Evolutionary conservation across 2,113 vertebrate species (phyloP).

Genomic region (Erythrocercus mccallii): DNA sequence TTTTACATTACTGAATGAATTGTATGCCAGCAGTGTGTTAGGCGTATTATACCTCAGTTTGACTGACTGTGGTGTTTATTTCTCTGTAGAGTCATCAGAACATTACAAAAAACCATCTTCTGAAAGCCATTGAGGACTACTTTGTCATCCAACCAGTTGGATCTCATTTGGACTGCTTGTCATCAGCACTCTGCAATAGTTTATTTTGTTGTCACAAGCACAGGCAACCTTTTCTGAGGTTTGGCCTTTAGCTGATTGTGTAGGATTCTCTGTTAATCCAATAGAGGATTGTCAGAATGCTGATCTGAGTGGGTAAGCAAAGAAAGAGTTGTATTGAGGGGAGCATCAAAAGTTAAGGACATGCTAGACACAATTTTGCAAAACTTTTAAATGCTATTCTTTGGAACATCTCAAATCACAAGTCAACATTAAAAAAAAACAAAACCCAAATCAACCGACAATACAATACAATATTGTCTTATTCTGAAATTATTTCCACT

Average conservation of each 20-base stretch:
- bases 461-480: background rate
- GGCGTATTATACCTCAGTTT: slow-evolving; percentile 23
- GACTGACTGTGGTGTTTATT: slow-evolving; percentile 30
- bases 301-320: background rate
- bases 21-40: slow-evolving; percentile 32
- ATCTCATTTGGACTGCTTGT: slow-evolving; percentile 22
- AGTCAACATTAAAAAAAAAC: background rate
- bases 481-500: background rate
- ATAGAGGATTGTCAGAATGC: background rate
- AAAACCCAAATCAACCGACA: background rate
- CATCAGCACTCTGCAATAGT: background rate
- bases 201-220: slow-evolving; percentile 7
- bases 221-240: slow-evolving; percentile 2
- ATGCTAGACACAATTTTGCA: background rate
- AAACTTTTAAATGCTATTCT: background rate
- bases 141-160: slow-evolving; percentile 45
- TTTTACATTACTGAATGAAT: slow-evolving; percentile 8
- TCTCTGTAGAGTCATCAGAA: slow-evolving; percentile 38
- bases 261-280: background rate
- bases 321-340: background rate
- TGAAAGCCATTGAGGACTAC: slow-evolving; percentile 28
- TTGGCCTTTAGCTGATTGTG: background rate
- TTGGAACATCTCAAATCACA: background rate
- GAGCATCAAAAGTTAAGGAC: background rate
- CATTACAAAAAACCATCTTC: slow-evolving; percentile 13